Evolutionary conservation across 2,797 vertebrate species (phyloP).

Genomic region (Stomatorhinus walkeri): DNA sequence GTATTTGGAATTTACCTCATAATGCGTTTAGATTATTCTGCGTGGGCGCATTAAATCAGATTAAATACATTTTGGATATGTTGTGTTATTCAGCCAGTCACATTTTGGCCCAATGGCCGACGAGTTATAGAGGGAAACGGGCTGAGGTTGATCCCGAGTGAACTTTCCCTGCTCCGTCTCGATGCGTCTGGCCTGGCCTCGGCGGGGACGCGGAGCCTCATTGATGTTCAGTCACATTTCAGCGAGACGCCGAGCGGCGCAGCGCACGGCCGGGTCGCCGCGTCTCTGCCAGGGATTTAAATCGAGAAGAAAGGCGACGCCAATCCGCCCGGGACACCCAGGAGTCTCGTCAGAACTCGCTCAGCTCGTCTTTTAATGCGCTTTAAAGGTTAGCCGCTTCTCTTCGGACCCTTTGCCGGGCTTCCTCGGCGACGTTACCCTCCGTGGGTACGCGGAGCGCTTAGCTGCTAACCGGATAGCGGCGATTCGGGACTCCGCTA

Average conservation of each 20-base stretch:
- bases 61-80: not conserved
- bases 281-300: conserved; percentile 23
- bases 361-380: conserved; percentile 27
- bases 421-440: not conserved
- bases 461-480: not conserved
- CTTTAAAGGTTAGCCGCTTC: conserved; percentile 32
- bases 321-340: not conserved
- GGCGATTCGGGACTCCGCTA: not conserved
- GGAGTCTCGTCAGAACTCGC: conserved; percentile 22
- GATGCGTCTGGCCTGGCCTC: conserved; percentile 49
- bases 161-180: conserved; percentile 36
- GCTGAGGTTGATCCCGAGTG: not conserved
- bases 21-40: not conserved
- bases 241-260: conserved; percentile 57
- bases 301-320: conserved; percentile 8
- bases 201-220: conserved; percentile 45
- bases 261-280: conserved; percentile 40
- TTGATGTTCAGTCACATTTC: conserved; percentile 72
- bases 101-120: rapidly evolving
- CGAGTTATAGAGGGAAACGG: not conserved
- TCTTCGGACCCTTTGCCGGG: not conserved
- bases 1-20: not conserved
- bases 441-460: not conserved
- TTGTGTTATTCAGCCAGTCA: not conserved
- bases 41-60: not conserved